A percentile compares a stretch with the other conserved stretches of the same genome.
phyloP scores from a whole-genome alignment of 2,797 vertebrate genomes.

The Loris lydekkerianus region DNA sequence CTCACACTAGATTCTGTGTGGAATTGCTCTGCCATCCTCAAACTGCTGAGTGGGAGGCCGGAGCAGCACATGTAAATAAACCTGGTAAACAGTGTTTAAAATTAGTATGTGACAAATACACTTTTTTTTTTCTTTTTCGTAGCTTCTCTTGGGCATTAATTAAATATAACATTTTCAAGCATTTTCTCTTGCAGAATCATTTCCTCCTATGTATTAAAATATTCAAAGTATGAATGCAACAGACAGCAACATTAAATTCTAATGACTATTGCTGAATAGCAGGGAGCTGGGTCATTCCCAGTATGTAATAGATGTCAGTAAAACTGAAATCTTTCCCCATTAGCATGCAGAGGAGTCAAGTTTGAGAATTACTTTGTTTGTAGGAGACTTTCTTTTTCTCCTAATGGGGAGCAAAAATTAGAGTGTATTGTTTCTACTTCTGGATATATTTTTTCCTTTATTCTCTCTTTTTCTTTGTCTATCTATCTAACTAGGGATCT shows the following conservation, averaged over 20 bases:
- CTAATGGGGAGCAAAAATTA: constrained; percentile 74
- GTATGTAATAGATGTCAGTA: constrained; percentile 38
- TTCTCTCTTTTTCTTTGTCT: background rate
- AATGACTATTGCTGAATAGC: constrained; percentile 79
- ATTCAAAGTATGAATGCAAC: constrained; percentile 78
- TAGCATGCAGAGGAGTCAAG: constrained; percentile 76
- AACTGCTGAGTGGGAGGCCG: constrained; percentile 63
- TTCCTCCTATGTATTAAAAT: constrained; percentile 76
- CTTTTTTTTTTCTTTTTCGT: constrained; percentile 72
- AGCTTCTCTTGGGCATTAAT: constrained; percentile 84
- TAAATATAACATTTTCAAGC: constrained; percentile 82
- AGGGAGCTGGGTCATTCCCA: constrained; percentile 68
- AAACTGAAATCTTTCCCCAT: constrained; percentile 77
- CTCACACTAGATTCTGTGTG: constrained; percentile 35
- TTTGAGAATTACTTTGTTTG: constrained; percentile 68
- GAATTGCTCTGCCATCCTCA: constrained; percentile 11
- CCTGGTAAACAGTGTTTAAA: constrained; percentile 80
- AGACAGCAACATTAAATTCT: constrained; percentile 82
- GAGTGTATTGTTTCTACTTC: background rate
- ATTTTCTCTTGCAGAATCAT: constrained; percentile 73
- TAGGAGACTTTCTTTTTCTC: constrained; percentile 42
- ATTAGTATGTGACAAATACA: constrained; percentile 73
- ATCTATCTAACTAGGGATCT: background rate
- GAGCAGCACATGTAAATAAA: constrained; percentile 78
- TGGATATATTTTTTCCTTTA: background rate